Evolutionary conservation across 92 coral and sea anemone genomes (phyloP).

Genomic region (Palythoa grandiflora): DNA sequence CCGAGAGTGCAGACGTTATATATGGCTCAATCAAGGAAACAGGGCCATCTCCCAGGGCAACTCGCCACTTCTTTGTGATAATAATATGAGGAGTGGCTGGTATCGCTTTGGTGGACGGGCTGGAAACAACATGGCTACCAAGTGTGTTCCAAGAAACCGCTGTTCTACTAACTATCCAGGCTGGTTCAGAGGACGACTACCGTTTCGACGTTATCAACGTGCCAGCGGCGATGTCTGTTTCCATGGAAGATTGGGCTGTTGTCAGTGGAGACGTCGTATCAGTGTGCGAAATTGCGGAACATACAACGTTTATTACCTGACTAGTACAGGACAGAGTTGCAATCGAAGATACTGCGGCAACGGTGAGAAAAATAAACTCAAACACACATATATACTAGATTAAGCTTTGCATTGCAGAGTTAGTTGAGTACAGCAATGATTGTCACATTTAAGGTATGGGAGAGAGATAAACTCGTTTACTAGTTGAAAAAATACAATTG

Average conservation of each 20-base stretch:
- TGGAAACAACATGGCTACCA: neutral
- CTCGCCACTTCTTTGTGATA: too few species aligned
- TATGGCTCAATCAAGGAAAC: too few species aligned
- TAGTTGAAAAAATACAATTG: too few species aligned
- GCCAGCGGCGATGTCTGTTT: neutral
- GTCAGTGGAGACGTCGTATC: neutral
- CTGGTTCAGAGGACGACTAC: neutral
- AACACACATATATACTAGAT: too few species aligned
- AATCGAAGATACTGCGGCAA: neutral
- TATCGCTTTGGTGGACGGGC: conserved; percentile 13
- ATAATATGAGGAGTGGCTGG: neutral
- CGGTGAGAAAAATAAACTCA: too few species aligned
- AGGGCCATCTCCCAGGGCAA: neutral
- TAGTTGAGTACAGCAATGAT: too few species aligned
- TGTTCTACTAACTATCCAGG: neutral
- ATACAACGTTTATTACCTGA: neutral
- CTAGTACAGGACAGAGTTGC: neutral
- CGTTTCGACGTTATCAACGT: neutral
- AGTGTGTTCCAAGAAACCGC: neutral
- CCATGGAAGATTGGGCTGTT: neutral
- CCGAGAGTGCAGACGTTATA: too few species aligned
- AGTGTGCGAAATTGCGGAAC: neutral
- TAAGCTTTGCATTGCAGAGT: too few species aligned
- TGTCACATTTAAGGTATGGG: too few species aligned
- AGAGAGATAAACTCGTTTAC: too few species aligned